Evolutionary conservation across 64 coral and sea anemone genomes (phyloP), one percentile per base, ranked within the genome.

Genomic region (Stichodactyla helianthus): DNA sequence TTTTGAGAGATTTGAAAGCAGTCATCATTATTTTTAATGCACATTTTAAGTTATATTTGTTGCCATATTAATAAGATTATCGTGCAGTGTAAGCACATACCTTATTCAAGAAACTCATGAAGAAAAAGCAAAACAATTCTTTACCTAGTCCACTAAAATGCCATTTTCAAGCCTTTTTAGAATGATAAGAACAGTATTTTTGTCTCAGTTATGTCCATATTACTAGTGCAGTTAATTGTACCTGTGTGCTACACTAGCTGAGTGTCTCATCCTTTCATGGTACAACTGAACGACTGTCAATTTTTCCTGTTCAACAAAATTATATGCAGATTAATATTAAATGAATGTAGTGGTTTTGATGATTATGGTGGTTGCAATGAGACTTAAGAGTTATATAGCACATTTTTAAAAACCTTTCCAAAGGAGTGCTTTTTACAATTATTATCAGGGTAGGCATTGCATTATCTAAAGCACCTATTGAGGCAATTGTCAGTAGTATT

Each of bases 251-350:
- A 50, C 51, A n/a, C 77, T 79, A 4, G 6, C 77, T 51, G 28
- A 28, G 5, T 79, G 31, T 25, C 77, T 65, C 35, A 44, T 65
- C 62, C 5, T 50, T 79, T 79, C 26, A 98, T 71, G 95, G 95
- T 19, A 98, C 89, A 23, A 98, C 50, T 79, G 95, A 98, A n/a
- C 95, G 91, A 71, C 92, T 98, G 78, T 98, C 95, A 87, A 98
- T 85, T 85, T 98, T 98, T 51, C 95, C 95, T 98, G 76, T 27
- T 31, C 13, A 87, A 65, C 19, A 65, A 23, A 22, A 23, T 44
- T 44, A 44, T 44, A 65, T n/a, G 0, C 16, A 60, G 14, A 60
- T 60, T 60, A 65, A 22, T 65, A 65, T 18, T 65, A 22, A 65
- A n/a, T 13, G 6, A 63, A n/a, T 9, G 8, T 65, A 5, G 13